Base-by-base conservation (phyloP, 2,113 vertebrate genomes). In the Eudyptes chrysolophus region DNA sequence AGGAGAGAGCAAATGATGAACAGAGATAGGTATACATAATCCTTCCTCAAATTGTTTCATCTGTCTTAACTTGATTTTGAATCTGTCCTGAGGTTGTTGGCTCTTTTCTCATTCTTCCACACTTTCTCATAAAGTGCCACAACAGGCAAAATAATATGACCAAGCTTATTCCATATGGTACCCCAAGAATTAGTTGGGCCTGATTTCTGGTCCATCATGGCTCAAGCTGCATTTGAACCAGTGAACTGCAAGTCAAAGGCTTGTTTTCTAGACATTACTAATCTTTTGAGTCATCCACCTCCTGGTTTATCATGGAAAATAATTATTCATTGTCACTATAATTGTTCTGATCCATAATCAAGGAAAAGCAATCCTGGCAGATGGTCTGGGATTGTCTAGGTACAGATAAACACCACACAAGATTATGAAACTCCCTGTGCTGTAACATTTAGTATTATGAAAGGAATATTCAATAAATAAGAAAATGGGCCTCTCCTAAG, bases 281-380 rank as follows among this genome's bases (percentile, higher is more conserved):
- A 57, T 30, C 38, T 61, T 88, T 57, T 87, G 80, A 95, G 48
- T 90, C 66, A 94, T 85, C 77, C 32, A 22, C 34, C 64, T 89
- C 66, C 48, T 69, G 42, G 2, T 81, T 91, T 82, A 91, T 90
- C 36, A 44, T 55, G 29, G 74, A 84, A 94, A 89, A 90, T 87
- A 82, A 66, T 74, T 97, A 96, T 95, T 95, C 92, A 89, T 95
- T 78, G 64, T 79, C 22, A 42, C 27, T 93, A 46, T 78, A 90
- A 65, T 95, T 82, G 55, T 93, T 96, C 89, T 96, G 79, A 96
- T 95, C 72, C 82, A 96, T 95, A 96, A 82, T 87, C 57, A 94
- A 85, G 51, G 75, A 77, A 95, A 96, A 94, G 34, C 24, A 77
- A 64, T 70, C 82, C 79, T 84, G 29, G 66, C 97, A 96, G 95